These are phyloP conservation scores for Epinephelus coioides DNA, from an alignment of 2,797 vertebrate species.

Conservation along the genomic window DNA sequence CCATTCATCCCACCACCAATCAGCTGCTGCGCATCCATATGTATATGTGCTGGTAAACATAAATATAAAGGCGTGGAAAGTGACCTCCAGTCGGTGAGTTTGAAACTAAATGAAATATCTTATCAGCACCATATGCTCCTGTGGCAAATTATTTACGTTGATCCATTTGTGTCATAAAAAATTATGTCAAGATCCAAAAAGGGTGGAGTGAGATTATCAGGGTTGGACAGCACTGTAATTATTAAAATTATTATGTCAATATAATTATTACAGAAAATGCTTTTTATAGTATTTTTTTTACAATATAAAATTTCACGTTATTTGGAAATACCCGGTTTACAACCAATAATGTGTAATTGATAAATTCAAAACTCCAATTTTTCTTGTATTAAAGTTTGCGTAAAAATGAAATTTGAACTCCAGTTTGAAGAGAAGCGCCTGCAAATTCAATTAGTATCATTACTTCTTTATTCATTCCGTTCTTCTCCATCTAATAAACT, in stretches of 20 bases:
- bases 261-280: background rate
- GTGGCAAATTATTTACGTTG: constrained; percentile 36
- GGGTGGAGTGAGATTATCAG: background rate
- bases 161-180: constrained; percentile 38
- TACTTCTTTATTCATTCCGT: constrained; percentile 87
- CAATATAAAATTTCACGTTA: background rate
- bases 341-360: background rate
- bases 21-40: constrained; percentile 84
- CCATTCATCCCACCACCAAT: constrained; percentile 79
- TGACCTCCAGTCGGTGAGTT: constrained; percentile 43
- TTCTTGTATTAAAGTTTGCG: constrained; percentile 8
- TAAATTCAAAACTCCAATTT: background rate
- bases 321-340: background rate
- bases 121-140: constrained; percentile 50
- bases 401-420: constrained; percentile 39
- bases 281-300: background rate
- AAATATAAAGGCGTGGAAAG: constrained; percentile 31
- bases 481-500: constrained; percentile 89
- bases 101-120: constrained; percentile 27
- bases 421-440: constrained; percentile 70
- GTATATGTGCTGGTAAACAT: constrained; percentile 55
- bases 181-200: constrained; percentile 17
- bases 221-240: background rate
- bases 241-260: background rate
- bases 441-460: constrained; percentile 78